Evolutionary conservation across 2,113 vertebrate species (phyloP).

Genomic region (Cynoglossus semilaevis): DNA sequence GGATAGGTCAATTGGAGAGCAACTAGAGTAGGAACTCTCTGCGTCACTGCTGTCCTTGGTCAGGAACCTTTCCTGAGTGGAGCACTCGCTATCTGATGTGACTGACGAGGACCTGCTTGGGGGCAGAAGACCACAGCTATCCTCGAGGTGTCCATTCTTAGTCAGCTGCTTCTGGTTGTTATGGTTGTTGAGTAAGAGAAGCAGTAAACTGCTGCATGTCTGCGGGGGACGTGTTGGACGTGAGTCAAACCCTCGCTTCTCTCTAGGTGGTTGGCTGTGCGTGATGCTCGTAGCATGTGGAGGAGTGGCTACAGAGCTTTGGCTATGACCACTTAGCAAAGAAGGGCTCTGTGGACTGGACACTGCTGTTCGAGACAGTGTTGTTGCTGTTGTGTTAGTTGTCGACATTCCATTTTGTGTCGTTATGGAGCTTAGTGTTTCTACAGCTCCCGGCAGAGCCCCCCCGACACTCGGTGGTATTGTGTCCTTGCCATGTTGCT

Average conservation of each 20-base stretch:
- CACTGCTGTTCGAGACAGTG: constrained; percentile 74
- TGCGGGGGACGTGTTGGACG: constrained; percentile 82
- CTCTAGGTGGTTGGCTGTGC: constrained; percentile 67
- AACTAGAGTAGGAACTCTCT: constrained; percentile 92
- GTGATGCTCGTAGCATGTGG: constrained; percentile 65
- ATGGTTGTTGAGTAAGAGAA: constrained; percentile 95
- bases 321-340: constrained; percentile 74
- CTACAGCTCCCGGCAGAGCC: constrained; percentile 74
- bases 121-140: constrained; percentile 75
- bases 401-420: constrained; percentile 75
- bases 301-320: constrained; percentile 59
- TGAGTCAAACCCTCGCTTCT: constrained; percentile 84
- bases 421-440: constrained; percentile 80
- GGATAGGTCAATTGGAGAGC: constrained; percentile 94
- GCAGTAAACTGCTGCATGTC: constrained; percentile 89
- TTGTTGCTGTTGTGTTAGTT: constrained; percentile 56
- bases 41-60: constrained; percentile 95
- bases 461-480: constrained; percentile 81
- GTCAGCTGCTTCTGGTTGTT: constrained; percentile 83
- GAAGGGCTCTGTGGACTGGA: constrained; percentile 76
- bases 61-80: constrained; percentile 87
- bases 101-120: constrained; percentile 85
- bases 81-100: constrained; percentile 88
- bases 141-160: constrained; percentile 80
- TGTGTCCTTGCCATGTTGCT: constrained; percentile 79